Conservation (phyloP, 2,888 invertebrate genomes). For the Druceiella hillmani region DNA sequence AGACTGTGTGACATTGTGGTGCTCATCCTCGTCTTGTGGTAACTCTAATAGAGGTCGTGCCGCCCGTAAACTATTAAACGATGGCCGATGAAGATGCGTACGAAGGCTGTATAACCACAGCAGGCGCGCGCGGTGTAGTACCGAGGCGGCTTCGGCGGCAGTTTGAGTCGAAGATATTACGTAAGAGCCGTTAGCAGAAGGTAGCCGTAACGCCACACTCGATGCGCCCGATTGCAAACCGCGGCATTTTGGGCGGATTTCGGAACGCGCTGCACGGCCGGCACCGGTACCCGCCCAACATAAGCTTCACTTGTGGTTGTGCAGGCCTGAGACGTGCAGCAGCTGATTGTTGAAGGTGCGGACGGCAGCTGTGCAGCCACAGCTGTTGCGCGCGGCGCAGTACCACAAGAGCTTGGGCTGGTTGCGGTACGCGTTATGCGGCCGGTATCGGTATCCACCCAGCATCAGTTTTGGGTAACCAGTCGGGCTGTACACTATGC, state of each 20-base stretch:
- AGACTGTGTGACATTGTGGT: too few relatives aligned
- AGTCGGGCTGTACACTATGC: conserved; percentile 35
- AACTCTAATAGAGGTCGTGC: too few relatives aligned
- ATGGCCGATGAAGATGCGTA: too few relatives aligned
- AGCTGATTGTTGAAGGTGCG: conserved; percentile 37
- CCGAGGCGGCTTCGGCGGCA: too few relatives aligned
- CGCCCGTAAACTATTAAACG: too few relatives aligned
- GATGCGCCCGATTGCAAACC: conserved; percentile 41
- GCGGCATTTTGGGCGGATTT: conserved; percentile 38
- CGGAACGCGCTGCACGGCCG: conserved; percentile 45
- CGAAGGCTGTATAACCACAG: too few relatives aligned
- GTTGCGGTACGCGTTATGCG: conserved; percentile 45
- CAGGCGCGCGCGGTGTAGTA: too few relatives aligned
- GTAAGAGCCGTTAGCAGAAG: too few relatives aligned
- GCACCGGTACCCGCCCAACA: conserved; percentile 17
- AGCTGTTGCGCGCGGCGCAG: conserved; percentile 37
- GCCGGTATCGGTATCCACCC: conserved; percentile 39
- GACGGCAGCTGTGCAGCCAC: conserved; percentile 36
- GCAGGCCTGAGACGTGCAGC: conserved; percentile 33
- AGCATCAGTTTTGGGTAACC: conserved; percentile 41
- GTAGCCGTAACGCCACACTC: too few relatives aligned
- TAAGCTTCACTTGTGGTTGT: conserved; percentile 31
- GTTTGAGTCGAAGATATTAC: too few relatives aligned
- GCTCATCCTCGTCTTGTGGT: too few relatives aligned
- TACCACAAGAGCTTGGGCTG: conserved; percentile 43